These are phyloP conservation scores for Drosophila repletoides DNA, from an alignment of 1,140 invertebrate genomes.

Conservation along the genomic window DNA sequence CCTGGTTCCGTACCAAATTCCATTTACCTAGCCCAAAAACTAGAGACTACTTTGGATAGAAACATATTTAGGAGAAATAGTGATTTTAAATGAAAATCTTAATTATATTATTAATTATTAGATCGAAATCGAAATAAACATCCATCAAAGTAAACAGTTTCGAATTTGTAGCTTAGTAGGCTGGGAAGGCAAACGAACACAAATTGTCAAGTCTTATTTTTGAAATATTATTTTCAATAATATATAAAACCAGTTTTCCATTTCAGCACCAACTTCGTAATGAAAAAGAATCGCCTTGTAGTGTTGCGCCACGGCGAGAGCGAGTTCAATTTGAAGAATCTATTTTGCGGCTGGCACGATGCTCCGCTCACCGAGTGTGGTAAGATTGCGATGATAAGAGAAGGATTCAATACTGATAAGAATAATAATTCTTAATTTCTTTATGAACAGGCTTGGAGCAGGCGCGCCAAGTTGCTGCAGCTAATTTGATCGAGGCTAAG, in stretches of 20 bases:
- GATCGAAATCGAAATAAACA: too few species aligned
- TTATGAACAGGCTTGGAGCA: conserved; percentile 47
- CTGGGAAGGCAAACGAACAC: too few species aligned
- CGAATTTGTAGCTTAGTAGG: too few species aligned
- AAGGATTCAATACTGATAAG: neutral
- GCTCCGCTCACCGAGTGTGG: conserved; percentile 85
- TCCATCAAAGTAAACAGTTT: too few species aligned
- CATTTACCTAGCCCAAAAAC: too few species aligned
- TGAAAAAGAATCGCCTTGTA: conserved; percentile 83
- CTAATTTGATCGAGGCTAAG: conserved; percentile 87
- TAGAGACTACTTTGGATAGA: too few species aligned
- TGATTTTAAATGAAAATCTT: too few species aligned
- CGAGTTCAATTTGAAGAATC: conserved; percentile 88
- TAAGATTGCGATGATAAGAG: conserved; percentile 16
- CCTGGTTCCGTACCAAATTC: too few species aligned
- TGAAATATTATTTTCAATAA: too few species aligned
- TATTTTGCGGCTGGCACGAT: conserved; percentile 89
- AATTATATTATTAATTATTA: too few species aligned
- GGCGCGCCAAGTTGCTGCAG: conserved; percentile 88
- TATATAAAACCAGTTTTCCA: neutral
- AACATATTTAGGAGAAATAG: too few species aligned
- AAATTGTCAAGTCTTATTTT: too few species aligned
- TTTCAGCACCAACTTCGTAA: conserved; percentile 46
- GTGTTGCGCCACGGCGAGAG: conserved; percentile 90
- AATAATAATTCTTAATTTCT: neutral